Base-by-base conservation (phyloP, 64 coral and sea anemone species). In the Porites lutea region DNA sequence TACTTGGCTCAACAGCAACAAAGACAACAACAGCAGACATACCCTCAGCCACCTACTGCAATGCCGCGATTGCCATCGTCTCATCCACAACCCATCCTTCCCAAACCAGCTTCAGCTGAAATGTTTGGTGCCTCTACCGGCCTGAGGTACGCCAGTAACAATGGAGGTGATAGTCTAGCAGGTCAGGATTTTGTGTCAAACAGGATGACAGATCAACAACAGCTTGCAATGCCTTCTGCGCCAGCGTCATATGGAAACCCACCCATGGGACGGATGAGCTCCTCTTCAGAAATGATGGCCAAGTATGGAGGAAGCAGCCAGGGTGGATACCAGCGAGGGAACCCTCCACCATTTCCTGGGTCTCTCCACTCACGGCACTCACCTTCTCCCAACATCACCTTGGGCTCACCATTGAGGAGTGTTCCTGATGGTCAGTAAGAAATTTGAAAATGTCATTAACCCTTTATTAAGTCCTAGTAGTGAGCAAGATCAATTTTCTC, bases 31-130 rank as follows among this genome's bases (percentile, higher is more conserved):
- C 87, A 82, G 48, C 87, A 81, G 78, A 62, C 92, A 13, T 89
- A 94, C 65, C 79, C 95, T 59, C 88, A 72, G 51, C 86, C 81
- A 49, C 86, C 92, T 13, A 80, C 95, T 2, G 73, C 57, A 79
- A 58, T 96, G 72, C 27, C 95, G 12, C 86, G 95, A 86, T 86
- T 96, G 79, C 87, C 90, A 14, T 75, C 87, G 20, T 79, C 91
- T 8, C 95, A 97, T 68, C 92, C 79, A 18, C 95, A 94, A 50
- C 95, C 95, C 8, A 97, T 97, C 70, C 51, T 97, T 44, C 95
- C 95, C 16, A 97, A 97, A 81, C 92, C 95, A 53, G 19, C 87
- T 15, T 75, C 87, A 51, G 83, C 72, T 1, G 86, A 94, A 57
- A 88, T 97, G 88, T 97, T 91, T 83, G 76, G 88, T 3, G 70